These are phyloP conservation scores for Beroe forskalii DNA, from an alignment of 37 sponge, comb jelly and placozoan species.

Conservation along the genomic window DNA sequence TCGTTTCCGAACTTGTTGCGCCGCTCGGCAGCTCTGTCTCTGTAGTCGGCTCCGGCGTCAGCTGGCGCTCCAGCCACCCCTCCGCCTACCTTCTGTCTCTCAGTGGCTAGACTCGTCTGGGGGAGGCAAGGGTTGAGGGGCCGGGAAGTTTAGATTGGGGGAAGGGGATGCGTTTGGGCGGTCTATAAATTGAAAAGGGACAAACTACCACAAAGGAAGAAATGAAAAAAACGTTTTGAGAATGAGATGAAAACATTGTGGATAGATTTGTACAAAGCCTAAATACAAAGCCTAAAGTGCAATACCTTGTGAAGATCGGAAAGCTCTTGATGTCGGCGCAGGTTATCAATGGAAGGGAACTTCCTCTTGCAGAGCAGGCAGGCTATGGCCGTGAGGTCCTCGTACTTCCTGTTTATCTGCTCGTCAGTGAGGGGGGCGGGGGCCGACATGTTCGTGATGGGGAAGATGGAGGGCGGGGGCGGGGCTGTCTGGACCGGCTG, in stretches of 20 bases:
- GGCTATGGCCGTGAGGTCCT: conserved; percentile 83
- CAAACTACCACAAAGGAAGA: too few relatives aligned
- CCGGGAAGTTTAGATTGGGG: too few relatives aligned
- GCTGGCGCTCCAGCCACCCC: neutral
- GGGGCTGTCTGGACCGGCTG: conserved; percentile 2
- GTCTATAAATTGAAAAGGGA: too few relatives aligned
- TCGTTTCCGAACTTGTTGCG: conserved; percentile 75
- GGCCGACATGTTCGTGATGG: conserved; percentile 66
- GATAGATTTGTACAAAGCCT: too few relatives aligned
- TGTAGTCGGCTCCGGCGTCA: conserved; percentile 67
- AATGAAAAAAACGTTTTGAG: too few relatives aligned
- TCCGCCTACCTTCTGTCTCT: neutral
- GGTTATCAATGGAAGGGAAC: conserved; percentile 77
- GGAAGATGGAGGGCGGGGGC: conserved; percentile 58
- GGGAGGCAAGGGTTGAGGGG: too few relatives aligned
- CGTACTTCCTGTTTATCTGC: conserved; percentile 68
- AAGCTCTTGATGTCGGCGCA: conserved; percentile 86
- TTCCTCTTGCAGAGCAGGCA: conserved; percentile 96
- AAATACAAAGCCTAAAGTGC: too few relatives aligned
- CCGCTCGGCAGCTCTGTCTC: conserved; percentile 86
- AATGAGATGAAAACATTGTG: too few relatives aligned
- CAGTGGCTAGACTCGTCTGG: conserved; percentile 38
- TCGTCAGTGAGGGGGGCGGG: conserved; percentile 19
- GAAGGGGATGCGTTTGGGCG: too few relatives aligned
- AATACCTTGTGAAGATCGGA: conserved; percentile 89